Evolutionary conservation across 2,113 vertebrate genomes (phyloP), one percentile per base, ranked within the genome.

Genomic region (Geococcyx californianus): DNA sequence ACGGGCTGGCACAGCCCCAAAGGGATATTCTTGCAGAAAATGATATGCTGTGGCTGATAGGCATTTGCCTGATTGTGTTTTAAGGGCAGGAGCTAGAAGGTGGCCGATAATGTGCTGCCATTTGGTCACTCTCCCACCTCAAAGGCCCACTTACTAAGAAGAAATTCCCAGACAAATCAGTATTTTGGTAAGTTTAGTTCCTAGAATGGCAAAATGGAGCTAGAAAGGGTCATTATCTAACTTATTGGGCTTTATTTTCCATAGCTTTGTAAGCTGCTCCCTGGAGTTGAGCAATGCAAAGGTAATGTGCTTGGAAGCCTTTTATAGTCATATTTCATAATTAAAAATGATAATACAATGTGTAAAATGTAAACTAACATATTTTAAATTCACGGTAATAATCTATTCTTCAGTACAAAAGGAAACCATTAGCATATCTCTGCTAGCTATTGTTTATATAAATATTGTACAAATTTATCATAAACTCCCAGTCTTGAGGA

Each of bases 1-100:
- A 49, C 9, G 85, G 66, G 93, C 90, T 91, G 92, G 92, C 92
- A 83, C 40, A 62, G 62, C 33, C 64, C 84, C 89, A 87, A 16
- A 59, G 73, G 77, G 81, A 81, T 84, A 78, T 78, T 96, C 80
- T 78, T 81, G 87, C 63, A 93, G 70, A 7, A 58, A 68, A 82
- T 69, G n/a, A 40, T 44, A 0, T 0, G 16, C 77, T 25, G 19
- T 52, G 85, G 62, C 85, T 52, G 58, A 80, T 3, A 19, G 85
- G 82, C 88, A 67, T 85, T 82, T 85, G 85, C 74, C 29, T 3
- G 34, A 34, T 16, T 2, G 0, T 3, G 7, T 38, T 83, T 93
- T 82, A 92, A 95, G 76, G 76, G 67, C 79, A 62, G 36, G 42
- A 72, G 83, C 44, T 49, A 79, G 58, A 54, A 84, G 24, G 28